A percentile compares a stretch with the other conserved stretches of the same genome.
Conservation (phyloP, 2,888 invertebrate species). For the Habroteleia sp. region DNA sequence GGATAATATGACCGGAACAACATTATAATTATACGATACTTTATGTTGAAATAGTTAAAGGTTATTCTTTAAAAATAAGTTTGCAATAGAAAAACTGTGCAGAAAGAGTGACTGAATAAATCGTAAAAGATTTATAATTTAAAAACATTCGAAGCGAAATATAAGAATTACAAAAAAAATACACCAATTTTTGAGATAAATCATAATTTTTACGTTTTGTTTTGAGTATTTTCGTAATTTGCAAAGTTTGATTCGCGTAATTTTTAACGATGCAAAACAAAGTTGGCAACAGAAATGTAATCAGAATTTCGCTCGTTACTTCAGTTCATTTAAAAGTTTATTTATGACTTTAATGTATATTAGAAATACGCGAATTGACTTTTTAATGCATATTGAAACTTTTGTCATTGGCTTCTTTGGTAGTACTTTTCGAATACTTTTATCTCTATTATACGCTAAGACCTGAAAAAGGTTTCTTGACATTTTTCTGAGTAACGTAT, state of each 20-base stretch:
- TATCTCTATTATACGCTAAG: conserved; percentile 6
- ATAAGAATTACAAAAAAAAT: not conserved
- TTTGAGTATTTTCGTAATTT: not conserved
- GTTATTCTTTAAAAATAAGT: conserved; percentile 37
- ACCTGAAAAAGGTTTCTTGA: conserved; percentile 31
- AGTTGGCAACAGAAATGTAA: too few species aligned
- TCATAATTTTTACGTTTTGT: too few species aligned
- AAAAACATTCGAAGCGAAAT: not conserved
- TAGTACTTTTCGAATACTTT: conserved; percentile 3
- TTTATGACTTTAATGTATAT: not conserved
- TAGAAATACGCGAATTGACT: conserved; percentile 7
- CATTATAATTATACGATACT: conserved; percentile 19
- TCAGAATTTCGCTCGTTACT: too few species aligned
- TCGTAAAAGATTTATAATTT: not conserved
- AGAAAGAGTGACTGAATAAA: too few species aligned
- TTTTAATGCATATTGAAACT: conserved; percentile 22
- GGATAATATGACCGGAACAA: conserved; percentile 7
- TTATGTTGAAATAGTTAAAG: conserved; percentile 44
- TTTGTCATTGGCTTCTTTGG: conserved; percentile 12
- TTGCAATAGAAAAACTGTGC: conserved; percentile 7
- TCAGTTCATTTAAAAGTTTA: not conserved
- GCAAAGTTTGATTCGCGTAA: not conserved
- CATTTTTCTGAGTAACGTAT: conserved; percentile 25
- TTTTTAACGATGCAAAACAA: too few species aligned
- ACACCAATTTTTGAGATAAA: too few species aligned